A percentile compares a stretch with the other conserved stretches of the same genome.
Evolutionary conservation across 1,140 invertebrate genomes (phyloP).

Genomic region (Rhyzopertha dominica): DNA sequence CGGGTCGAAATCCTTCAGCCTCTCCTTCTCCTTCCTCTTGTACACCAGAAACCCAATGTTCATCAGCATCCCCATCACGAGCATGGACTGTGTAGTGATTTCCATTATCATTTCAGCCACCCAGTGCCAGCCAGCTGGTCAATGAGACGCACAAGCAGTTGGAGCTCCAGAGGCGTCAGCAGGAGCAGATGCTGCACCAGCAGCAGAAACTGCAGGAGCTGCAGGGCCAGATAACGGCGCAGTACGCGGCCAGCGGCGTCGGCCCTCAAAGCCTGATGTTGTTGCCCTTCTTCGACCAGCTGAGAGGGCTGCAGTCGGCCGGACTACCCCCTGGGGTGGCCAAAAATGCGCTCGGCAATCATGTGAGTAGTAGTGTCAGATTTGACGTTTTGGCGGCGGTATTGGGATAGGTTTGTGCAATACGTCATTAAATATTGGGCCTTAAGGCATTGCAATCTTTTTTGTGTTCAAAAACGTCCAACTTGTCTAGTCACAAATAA

Average conservation of each 20-base stretch:
- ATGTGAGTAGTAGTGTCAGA: too few species aligned
- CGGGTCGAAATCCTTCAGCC: too few species aligned
- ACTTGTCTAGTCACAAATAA: too few species aligned
- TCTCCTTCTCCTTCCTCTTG: too few species aligned
- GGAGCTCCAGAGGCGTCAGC: conserved; percentile 47
- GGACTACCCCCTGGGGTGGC: conserved; percentile 27
- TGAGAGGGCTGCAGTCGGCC: conserved; percentile 40
- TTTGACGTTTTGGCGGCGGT: too few species aligned
- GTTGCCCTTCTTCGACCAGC: conserved; percentile 53
- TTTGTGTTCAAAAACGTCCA: too few species aligned
- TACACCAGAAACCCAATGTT: too few species aligned
- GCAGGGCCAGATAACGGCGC: conserved; percentile 44
- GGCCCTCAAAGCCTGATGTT: conserved; percentile 50
- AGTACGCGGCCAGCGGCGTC: conserved; percentile 37
- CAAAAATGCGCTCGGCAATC: conserved; percentile 35
- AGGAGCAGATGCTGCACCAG: conserved; percentile 48
- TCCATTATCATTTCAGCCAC: conserved; percentile 37
- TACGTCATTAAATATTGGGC: too few species aligned
- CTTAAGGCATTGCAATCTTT: too few species aligned
- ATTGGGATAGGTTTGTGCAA: too few species aligned
- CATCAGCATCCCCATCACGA: too few species aligned
- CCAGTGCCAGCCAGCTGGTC: conserved; percentile 34
- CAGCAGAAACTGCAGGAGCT: conserved; percentile 53
- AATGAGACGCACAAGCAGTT: conserved; percentile 46
- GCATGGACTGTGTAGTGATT: too few species aligned